A percentile compares a stretch with the other conserved stretches of the same genome.
Conservation (phyloP, 2,113 vertebrate species). For the Burhinus oedicnemus region DNA sequence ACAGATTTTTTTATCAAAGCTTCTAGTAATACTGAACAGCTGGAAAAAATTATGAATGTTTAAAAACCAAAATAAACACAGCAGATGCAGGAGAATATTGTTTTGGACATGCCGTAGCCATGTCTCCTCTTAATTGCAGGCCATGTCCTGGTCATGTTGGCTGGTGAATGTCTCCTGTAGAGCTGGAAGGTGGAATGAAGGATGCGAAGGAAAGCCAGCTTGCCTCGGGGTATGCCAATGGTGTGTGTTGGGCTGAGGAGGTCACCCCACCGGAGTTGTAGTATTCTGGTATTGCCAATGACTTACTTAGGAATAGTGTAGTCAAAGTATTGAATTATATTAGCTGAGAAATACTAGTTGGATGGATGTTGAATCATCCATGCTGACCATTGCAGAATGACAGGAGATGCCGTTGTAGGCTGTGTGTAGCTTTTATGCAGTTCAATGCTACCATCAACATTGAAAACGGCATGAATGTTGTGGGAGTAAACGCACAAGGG, state of each 20-base stretch:
- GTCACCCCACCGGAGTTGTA: neutral
- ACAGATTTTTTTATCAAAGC: neutral
- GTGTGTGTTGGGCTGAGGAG: neutral
- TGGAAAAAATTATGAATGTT: neutral
- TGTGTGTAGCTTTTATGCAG: neutral
- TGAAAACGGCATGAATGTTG: neutral
- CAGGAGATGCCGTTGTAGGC: neutral
- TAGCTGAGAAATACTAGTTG: neutral
- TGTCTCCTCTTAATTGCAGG: neutral
- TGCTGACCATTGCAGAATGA: neutral
- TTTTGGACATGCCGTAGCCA: neutral
- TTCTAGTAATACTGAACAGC: neutral
- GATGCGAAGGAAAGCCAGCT: fast-evolving
- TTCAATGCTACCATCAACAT: neutral
- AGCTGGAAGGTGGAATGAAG: neutral
- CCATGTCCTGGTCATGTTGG: neutral
- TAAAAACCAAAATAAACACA: neutral
- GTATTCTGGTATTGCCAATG: neutral
- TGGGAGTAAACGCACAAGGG: neutral
- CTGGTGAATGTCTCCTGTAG: neutral
- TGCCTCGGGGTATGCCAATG: fast-evolving
- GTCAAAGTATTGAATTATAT: neutral
- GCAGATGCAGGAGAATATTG: neutral
- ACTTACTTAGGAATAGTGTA: neutral
- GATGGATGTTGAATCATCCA: neutral